phyloP scores from a whole-genome alignment of 2,797 vertebrate species.

The Erethizon dorsatum region DNA sequence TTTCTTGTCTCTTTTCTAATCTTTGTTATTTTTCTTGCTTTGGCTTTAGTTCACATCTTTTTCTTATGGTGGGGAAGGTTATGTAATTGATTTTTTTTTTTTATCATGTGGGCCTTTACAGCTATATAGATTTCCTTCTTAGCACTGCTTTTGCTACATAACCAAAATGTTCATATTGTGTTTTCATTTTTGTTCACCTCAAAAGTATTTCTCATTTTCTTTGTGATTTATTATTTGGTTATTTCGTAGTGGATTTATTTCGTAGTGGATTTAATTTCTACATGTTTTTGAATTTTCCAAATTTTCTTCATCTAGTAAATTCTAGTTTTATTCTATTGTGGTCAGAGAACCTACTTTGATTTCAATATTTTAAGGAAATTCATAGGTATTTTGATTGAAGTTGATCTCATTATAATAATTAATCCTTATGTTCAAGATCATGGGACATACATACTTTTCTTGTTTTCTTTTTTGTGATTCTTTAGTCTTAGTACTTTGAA shows the following conservation, averaged over 20 bases:
- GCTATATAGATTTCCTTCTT: background rate
- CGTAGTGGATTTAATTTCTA: background rate
- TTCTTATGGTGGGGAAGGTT: background rate
- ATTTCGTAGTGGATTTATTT: slow-evolving; percentile 19
- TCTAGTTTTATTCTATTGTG: background rate
- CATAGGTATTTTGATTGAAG: background rate
- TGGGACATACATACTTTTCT: background rate
- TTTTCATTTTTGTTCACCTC: slow-evolving; percentile 29
- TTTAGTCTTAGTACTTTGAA: slow-evolving; percentile 32
- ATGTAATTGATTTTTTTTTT: background rate
- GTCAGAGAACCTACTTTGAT: background rate
- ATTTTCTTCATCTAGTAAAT: background rate
- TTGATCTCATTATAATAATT: background rate
- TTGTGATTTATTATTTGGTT: slow-evolving; percentile 41
- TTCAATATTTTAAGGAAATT: background rate
- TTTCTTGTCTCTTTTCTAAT: background rate
- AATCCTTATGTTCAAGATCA: background rate
- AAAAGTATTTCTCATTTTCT: slow-evolving; percentile 40
- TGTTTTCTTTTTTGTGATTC: background rate
- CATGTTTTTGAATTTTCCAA: slow-evolving; percentile 48
- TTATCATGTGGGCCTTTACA: background rate
- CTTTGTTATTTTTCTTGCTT: background rate
- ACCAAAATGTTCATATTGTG: background rate
- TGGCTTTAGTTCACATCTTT: slow-evolving; percentile 4
- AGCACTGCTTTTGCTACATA: background rate